Base-by-base conservation (phyloP, 2,797 vertebrate genomes). In the Anableps anableps region DNA sequence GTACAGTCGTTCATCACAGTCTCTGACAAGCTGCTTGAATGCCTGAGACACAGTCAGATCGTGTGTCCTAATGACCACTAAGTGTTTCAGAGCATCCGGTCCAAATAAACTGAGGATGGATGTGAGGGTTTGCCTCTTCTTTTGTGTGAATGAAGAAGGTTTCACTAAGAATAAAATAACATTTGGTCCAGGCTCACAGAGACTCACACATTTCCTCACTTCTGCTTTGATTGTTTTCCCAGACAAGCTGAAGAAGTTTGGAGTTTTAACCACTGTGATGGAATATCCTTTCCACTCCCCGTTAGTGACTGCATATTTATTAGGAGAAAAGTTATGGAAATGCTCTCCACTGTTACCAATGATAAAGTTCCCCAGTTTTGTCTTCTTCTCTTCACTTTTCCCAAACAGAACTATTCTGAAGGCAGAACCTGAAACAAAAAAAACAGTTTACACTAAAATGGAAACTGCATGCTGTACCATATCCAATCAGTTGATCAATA, bases 131-230 rank as follows among this genome's bases (percentile, higher is more conserved):
- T 79, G 0, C 77, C 58, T 83, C 41, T 83, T 58, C 26, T 53
- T 4, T 1, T 82, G 80, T 10, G 68, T 85, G 77, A 89, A 88
- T 0, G 77, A 41, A n/a, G 84, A 84, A 26, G 78, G 82, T 1
- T 80, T 84, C 31, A 88, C 82, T n/a, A 86, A 64, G 62, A 89
- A 79, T 77, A 89, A 79, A 2, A 88, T 58, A 17, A 86, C 83
- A 64, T 88, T 86, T 74, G 88, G 88, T 74, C 88, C 86, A 23
- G 78, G 85, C 4, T 0, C 0, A 64, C 75, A 83, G 0, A 68
- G 9, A 1, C 0, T 10, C 6, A 51, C 11, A 41, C 79, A 84
- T 5, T 0, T 73, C 19, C 9, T 79, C 58, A 90, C 5, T 70
- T 85, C 43, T 36, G 10, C 0, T 64, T 5, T 79, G 0, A 78